Conservation (phyloP, 2,888 invertebrate species). For the Monochamus alternatus region DNA sequence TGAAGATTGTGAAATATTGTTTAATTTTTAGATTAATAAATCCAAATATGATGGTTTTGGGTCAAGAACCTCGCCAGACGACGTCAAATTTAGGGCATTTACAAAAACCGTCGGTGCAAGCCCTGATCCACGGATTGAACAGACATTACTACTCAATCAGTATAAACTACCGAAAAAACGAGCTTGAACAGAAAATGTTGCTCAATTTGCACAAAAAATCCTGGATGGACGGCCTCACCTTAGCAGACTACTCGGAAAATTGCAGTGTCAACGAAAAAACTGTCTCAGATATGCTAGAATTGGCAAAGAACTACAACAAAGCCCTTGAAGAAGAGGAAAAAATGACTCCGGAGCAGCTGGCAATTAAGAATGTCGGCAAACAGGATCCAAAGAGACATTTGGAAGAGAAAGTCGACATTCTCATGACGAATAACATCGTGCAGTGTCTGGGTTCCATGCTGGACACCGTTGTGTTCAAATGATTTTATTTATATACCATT, state of each 20-base stretch:
- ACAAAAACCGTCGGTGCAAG: conserved; percentile 99
- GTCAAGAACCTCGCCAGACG: conserved; percentile 98
- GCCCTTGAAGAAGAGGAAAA: conserved; percentile 99
- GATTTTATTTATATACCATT: conserved; percentile 52
- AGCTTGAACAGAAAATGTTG: conserved; percentile 99
- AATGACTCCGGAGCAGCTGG: conserved; percentile 99
- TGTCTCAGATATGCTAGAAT: conserved; percentile 95
- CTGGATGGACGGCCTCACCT: conserved; percentile 96
- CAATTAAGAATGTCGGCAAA: conserved; percentile 99
- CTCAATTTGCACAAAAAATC: conserved; percentile 98
- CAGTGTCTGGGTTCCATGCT: conserved; percentile 98
- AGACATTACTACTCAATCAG: conserved; percentile 99
- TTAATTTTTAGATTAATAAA: conserved; percentile 86
- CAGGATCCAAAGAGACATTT: conserved; percentile 99
- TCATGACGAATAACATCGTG: conserved; percentile 98
- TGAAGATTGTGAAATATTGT: not conserved
- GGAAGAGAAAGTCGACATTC: conserved; percentile 97
- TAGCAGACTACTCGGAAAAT: conserved; percentile 94
- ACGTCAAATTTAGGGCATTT: conserved; percentile 99
- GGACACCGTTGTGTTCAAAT: conserved; percentile 93
- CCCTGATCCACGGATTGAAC: conserved; percentile 98
- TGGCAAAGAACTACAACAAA: conserved; percentile 94
- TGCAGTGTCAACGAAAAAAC: conserved; percentile 94
- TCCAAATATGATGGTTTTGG: conserved; percentile 99
- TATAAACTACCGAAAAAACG: conserved; percentile 99